Percentiles rank a stretch among this genome's conserved stretches.
Conservation (phyloP, 2,888 invertebrate species). For the Melanargia galathea region DNA sequence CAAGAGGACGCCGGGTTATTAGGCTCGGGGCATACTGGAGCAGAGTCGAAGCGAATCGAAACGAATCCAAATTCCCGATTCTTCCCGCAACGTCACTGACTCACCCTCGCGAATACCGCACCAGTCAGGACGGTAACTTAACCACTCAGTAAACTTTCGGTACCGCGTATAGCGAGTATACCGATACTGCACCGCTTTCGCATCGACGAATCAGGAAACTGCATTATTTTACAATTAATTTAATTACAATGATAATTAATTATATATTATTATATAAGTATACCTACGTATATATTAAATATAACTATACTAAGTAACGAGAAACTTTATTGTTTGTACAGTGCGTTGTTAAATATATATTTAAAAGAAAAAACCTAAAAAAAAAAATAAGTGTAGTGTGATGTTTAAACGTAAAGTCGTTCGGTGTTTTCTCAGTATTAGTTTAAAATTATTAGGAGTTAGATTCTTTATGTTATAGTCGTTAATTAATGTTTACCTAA, state of each 20-base stretch:
- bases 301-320: slow-evolving; percentile 51
- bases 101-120: too few relatives aligned
- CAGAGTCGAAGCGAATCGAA: too few relatives aligned
- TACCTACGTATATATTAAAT: slow-evolving; percentile 39
- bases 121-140: too few relatives aligned
- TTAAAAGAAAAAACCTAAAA: slow-evolving; percentile 47
- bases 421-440: slow-evolving; percentile 71
- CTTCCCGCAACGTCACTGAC: too few relatives aligned
- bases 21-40: too few relatives aligned
- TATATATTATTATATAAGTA: slow-evolving; percentile 42
- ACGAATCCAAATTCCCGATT: too few relatives aligned
- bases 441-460: slow-evolving; percentile 75
- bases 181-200: not conserved
- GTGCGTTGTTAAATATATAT: slow-evolving; percentile 60
- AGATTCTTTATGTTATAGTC: slow-evolving; percentile 71
- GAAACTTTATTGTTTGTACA: slow-evolving; percentile 68
- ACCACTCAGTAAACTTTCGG: not conserved
- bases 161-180: not conserved
- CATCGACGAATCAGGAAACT: not conserved
- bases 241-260: slow-evolving; percentile 22
- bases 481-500: slow-evolving; percentile 75
- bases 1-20: too few relatives aligned
- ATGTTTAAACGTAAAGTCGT: slow-evolving; percentile 61
- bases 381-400: slow-evolving; percentile 60
- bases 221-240: slow-evolving; percentile 3